phyloP scores from a whole-genome alignment of 2,888 invertebrate species.

The Drosophila fungiperda region DNA sequence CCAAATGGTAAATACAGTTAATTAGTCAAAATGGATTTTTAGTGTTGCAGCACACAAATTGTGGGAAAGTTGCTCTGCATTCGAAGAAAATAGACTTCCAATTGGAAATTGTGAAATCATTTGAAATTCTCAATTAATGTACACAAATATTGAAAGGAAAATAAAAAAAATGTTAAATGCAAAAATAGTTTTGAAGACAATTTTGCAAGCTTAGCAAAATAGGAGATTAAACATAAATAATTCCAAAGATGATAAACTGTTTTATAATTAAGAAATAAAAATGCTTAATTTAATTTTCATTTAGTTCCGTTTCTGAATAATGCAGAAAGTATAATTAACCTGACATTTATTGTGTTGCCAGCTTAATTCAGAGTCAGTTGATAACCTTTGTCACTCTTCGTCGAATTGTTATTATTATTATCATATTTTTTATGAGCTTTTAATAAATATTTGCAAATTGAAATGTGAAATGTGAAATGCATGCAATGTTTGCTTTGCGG shows the following conservation, averaged over 20 bases:
- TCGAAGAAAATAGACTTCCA: not conserved
- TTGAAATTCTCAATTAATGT: too few species aligned
- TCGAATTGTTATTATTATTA: not conserved
- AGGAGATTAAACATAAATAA: not conserved
- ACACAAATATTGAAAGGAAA: too few species aligned
- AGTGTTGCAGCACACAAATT: not conserved
- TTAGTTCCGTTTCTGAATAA: not conserved
- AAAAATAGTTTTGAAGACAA: not conserved
- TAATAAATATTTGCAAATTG: slow-evolving; percentile 58
- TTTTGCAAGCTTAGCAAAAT: not conserved
- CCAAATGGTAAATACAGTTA: slow-evolving; percentile 10
- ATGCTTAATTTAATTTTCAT: not conserved
- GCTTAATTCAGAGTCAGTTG: slow-evolving; percentile 21
- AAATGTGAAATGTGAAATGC: slow-evolving; percentile 33
- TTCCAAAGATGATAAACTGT: not conserved
- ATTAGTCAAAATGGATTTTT: slow-evolving; percentile 11
- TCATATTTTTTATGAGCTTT: slow-evolving; percentile 30
- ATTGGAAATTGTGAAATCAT: not conserved
- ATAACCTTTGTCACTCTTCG: slow-evolving; percentile 11
- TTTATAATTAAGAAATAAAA: not conserved
- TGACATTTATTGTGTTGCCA: not conserved
- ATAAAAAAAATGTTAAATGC: not conserved
- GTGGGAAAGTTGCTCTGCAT: not conserved
- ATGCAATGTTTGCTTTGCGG: slow-evolving; percentile 13
- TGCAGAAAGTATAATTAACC: not conserved